Percentiles rank a stretch among this genome's conserved stretches.
phyloP scores from a whole-genome alignment of 2,113 vertebrate genomes.

The Arothron firmamentum region DNA sequence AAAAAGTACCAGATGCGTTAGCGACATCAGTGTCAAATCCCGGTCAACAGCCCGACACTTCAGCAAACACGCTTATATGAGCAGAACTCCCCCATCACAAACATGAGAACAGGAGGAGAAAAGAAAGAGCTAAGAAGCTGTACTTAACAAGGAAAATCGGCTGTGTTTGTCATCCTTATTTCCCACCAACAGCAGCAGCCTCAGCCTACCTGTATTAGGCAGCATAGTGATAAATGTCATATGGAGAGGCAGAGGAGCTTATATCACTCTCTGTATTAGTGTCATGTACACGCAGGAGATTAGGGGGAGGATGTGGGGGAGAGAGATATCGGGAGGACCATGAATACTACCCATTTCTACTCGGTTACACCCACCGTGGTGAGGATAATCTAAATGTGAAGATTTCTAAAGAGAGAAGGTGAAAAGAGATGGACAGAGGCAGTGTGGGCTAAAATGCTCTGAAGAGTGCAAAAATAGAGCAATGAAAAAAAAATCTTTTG shows the following conservation, averaged over 20 bases:
- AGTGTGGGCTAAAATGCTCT: not conserved
- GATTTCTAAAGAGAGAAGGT: constrained; percentile 41
- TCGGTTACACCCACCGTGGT: constrained; percentile 20
- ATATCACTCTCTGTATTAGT: constrained; percentile 68
- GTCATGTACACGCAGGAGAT: constrained; percentile 65
- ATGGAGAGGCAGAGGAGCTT: constrained; percentile 56
- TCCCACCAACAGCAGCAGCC: constrained; percentile 54
- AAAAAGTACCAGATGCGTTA: constrained; percentile 24
- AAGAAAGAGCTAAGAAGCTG: constrained; percentile 19
- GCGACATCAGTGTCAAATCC: constrained; percentile 30
- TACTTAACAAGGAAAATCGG: constrained; percentile 55
- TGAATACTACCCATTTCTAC: constrained; percentile 43
- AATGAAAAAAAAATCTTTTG: constrained; percentile 22
- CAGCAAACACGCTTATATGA: constrained; percentile 30
- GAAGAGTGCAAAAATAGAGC: not conserved
- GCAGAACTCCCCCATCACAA: not conserved
- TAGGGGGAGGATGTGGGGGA: constrained; percentile 24
- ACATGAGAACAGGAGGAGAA: constrained; percentile 3
- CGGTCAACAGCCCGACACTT: constrained; percentile 22
- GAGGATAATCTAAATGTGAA: constrained; percentile 55
- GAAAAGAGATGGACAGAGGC: not conserved
- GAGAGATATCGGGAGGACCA: constrained; percentile 2
- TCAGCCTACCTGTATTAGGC: constrained; percentile 54
- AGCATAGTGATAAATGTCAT: constrained; percentile 61
- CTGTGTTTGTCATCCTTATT: constrained; percentile 57